phyloP scores from a whole-genome alignment of 2,888 invertebrate genomes.

The Heliconius sara region DNA sequence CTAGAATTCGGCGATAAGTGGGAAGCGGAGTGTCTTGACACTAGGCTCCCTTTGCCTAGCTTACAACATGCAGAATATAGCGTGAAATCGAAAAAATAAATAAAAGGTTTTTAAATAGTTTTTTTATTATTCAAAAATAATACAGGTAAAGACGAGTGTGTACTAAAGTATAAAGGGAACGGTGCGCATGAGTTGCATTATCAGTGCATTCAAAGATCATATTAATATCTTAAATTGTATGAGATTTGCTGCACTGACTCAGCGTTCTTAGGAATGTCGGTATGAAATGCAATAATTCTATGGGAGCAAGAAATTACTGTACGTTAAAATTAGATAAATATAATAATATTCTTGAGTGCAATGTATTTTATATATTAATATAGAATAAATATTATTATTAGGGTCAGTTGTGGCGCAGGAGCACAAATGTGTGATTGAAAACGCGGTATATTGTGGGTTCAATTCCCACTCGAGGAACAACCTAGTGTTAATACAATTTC shows the following conservation, averaged over 20 bases:
- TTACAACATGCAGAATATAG: too few species aligned
- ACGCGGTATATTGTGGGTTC: too few species aligned
- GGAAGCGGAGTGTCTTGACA: too few species aligned
- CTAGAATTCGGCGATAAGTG: too few species aligned
- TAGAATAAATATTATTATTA: too few species aligned
- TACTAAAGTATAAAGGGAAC: background rate
- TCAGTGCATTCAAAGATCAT: slow-evolving; percentile 52
- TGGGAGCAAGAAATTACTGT: slow-evolving; percentile 10
- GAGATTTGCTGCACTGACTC: slow-evolving; percentile 51
- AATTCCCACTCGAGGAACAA: too few species aligned
- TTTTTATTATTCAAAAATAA: background rate
- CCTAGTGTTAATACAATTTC: too few species aligned
- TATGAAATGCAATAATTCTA: slow-evolving; percentile 23
- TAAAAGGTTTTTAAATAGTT: background rate
- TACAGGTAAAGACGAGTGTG: background rate
- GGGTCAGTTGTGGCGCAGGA: too few species aligned
- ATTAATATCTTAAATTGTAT: slow-evolving; percentile 55
- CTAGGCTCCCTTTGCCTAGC: too few species aligned
- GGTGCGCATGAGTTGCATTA: slow-evolving; percentile 55
- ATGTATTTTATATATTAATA: too few species aligned
- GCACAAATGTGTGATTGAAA: too few species aligned
- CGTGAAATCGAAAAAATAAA: too few species aligned
- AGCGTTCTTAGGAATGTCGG: slow-evolving; percentile 34
- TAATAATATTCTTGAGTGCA: background rate
- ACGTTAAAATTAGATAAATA: background rate